A percentile compares a stretch with the other conserved stretches of the same genome.
Conservation (phyloP, 2,888 invertebrate genomes). For the Agrotis puta region DNA sequence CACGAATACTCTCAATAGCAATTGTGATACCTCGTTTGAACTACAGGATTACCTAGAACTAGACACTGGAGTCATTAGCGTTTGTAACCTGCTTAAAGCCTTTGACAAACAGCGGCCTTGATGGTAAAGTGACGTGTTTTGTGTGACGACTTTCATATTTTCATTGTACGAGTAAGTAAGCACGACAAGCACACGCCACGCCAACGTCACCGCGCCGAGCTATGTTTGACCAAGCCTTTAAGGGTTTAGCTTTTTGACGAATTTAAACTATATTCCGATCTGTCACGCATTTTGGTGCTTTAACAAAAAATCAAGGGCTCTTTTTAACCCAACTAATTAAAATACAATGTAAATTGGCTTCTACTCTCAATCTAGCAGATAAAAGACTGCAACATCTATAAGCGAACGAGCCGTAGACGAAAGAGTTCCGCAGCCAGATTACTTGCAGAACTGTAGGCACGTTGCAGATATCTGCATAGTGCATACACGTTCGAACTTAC, state of each 20-base stretch:
- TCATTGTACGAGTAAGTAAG: too few relatives aligned
- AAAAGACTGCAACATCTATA: conserved; percentile 3
- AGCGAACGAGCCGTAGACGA: conserved; percentile 30
- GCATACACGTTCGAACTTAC: conserved; percentile 34
- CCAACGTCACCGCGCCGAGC: too few relatives aligned
- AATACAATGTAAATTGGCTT: too few relatives aligned
- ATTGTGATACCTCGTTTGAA: neutral
- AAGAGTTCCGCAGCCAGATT: conserved; percentile 37
- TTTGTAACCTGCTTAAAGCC: neutral
- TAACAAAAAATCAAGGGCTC: neutral
- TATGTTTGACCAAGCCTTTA: too few relatives aligned
- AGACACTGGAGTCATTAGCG: neutral
- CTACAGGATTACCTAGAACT: neutral
- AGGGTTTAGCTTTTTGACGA: neutral
- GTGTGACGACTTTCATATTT: too few relatives aligned
- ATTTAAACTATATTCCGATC: neutral
- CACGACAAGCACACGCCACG: too few relatives aligned
- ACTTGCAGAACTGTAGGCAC: conserved; percentile 41
- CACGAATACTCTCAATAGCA: neutral
- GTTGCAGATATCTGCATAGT: conserved; percentile 47
- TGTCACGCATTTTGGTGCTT: neutral
- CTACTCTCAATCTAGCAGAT: too few relatives aligned
- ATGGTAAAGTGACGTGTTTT: too few relatives aligned
- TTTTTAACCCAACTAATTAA: too few relatives aligned
- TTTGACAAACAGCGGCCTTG: too few relatives aligned